Evolutionary conservation across 2,113 vertebrate species (phyloP).

Genomic region (Chunga burmeisteri): DNA sequence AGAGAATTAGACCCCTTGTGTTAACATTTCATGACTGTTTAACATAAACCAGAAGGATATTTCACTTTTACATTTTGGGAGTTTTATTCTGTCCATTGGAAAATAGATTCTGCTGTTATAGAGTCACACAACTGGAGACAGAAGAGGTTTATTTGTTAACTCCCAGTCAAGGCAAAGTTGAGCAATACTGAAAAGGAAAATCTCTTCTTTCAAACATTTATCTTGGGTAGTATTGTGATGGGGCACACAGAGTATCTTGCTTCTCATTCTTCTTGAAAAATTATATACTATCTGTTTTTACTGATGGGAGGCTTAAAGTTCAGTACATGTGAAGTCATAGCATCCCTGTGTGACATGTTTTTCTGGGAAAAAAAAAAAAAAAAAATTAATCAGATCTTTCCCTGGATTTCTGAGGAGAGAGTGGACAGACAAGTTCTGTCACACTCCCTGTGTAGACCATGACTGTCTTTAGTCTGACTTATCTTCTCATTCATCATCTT

Average conservation of each 20-base stretch:
- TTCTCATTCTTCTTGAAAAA: background rate
- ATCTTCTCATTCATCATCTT: background rate
- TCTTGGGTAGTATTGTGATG: too few relatives aligned
- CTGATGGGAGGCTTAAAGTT: background rate
- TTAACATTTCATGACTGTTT: background rate
- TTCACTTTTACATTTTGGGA: fast-evolving
- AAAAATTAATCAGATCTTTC: fast-evolving
- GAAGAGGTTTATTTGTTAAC: background rate
- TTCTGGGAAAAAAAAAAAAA: background rate
- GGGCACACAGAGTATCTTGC: background rate
- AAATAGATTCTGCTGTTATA: background rate
- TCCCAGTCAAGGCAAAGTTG: background rate
- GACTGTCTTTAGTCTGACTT: background rate
- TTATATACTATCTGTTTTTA: background rate
- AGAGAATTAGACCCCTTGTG: background rate
- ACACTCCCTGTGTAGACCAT: background rate
- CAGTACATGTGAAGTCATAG: background rate
- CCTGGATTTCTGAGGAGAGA: background rate
- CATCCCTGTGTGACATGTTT: background rate
- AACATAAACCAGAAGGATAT: background rate
- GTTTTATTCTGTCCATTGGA: background rate
- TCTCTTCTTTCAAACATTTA: background rate
- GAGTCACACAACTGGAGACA: background rate
- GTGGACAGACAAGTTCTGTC: background rate
- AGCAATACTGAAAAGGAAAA: background rate